Conservation (phyloP, 2,113 vertebrate genomes). For the Seriola quinqueradiata region DNA sequence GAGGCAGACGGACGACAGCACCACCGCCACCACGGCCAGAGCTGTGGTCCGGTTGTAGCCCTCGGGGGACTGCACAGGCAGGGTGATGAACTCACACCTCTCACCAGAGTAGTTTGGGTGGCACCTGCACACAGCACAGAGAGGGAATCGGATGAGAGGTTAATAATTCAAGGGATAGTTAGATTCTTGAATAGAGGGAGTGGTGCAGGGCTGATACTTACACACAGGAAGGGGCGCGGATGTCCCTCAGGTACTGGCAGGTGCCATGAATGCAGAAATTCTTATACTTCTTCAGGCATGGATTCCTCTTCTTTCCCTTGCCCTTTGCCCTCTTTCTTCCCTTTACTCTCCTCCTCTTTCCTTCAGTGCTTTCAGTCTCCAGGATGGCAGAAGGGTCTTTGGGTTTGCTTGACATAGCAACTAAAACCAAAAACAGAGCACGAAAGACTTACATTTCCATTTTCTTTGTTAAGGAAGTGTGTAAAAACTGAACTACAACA, state of each 20-base stretch:
- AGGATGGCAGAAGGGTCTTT: constrained; percentile 80
- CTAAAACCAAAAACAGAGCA: constrained; percentile 73
- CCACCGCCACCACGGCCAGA: constrained; percentile 92
- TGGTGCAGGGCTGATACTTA: constrained; percentile 81
- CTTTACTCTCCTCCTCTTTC: constrained; percentile 79
- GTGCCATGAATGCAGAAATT: constrained; percentile 96
- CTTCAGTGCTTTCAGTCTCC: constrained; percentile 55
- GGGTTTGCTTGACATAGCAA: constrained; percentile 91
- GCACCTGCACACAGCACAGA: constrained; percentile 82
- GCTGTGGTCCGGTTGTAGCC: constrained; percentile 92
- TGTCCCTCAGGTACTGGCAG: constrained; percentile 89
- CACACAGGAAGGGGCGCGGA: constrained; percentile 90
- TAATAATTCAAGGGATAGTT: neutral
- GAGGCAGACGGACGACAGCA: constrained; percentile 94
- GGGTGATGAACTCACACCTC: constrained; percentile 89
- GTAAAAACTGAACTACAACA: neutral
- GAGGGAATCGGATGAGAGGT: neutral
- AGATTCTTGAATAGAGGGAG: neutral
- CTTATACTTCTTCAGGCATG: constrained; percentile 93
- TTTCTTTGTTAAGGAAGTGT: too few relatives aligned
- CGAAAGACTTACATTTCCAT: neutral
- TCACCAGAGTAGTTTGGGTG: constrained; percentile 90
- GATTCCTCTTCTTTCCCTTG: constrained; percentile 93
- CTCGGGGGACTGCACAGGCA: constrained; percentile 86
- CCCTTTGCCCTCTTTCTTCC: constrained; percentile 89